A percentile compares a stretch with the other conserved stretches of the same genome.
These are phyloP conservation scores for Apomyelois bistriatella DNA, from an alignment of 2,888 invertebrate species.

Conservation along the genomic window DNA sequence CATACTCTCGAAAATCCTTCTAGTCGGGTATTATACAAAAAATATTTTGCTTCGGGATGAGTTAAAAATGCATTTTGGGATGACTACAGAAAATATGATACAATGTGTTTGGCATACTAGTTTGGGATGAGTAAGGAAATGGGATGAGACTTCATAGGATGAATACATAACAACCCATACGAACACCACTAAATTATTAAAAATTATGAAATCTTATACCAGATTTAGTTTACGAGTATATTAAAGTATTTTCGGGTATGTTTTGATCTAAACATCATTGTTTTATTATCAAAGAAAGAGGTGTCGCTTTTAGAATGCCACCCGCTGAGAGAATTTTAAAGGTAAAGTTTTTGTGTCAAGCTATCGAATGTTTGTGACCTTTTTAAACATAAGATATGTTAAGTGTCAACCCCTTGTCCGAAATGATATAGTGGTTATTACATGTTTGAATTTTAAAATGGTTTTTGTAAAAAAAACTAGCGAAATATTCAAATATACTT, in stretches of 20 bases:
- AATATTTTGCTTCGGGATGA: too few relatives aligned
- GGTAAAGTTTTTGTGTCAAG: constrained; percentile 18
- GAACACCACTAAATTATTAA: too few relatives aligned
- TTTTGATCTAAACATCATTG: constrained; percentile 3
- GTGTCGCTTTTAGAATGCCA: constrained; percentile 7
- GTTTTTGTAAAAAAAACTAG: not conserved
- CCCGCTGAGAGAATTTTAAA: constrained; percentile 11
- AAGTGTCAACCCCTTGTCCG: constrained; percentile 5
- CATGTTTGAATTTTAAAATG: constrained; percentile 1
- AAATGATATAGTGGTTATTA: constrained; percentile 2
- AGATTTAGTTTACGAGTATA: not conserved
- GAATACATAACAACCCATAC: too few relatives aligned
- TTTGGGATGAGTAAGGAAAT: too few relatives aligned
- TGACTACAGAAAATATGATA: too few relatives aligned
- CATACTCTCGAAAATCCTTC: too few relatives aligned
- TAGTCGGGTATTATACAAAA: too few relatives aligned
- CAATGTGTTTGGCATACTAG: too few relatives aligned
- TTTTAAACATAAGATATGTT: not conserved
- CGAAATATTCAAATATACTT: too few relatives aligned
- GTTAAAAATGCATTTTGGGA: too few relatives aligned
- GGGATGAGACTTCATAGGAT: too few relatives aligned
- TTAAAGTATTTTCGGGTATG: not conserved
- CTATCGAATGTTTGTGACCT: constrained; percentile 18
- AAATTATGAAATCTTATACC: not conserved
- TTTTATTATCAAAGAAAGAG: not conserved